phyloP scores from a whole-genome alignment of 2,797 vertebrate genomes.

The Chrysocyon brachyurus region DNA sequence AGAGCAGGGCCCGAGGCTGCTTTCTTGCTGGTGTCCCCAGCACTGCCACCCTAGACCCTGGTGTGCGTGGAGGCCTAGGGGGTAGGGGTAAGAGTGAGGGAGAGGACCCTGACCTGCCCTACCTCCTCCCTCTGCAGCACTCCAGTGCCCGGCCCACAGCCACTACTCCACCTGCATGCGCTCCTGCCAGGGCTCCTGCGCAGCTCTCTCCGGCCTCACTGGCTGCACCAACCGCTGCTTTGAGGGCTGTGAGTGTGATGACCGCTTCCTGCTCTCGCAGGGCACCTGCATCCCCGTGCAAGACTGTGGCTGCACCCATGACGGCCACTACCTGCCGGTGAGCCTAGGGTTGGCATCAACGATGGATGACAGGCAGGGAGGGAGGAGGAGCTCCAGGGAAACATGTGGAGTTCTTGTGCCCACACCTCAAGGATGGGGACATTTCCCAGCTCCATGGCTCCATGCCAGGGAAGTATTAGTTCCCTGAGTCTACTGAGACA shows the following conservation, averaged over 20 bases:
- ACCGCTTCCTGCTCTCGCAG: slow-evolving; percentile 88
- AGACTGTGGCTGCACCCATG: slow-evolving; percentile 89
- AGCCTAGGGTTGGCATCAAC: background rate
- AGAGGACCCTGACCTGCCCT: background rate
- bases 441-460: background rate
- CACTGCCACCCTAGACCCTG: background rate
- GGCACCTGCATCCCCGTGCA: slow-evolving; percentile 86
- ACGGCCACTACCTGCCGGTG: slow-evolving; percentile 90
- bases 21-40: background rate
- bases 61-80: background rate
- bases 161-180: slow-evolving; percentile 90
- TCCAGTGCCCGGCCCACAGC: slow-evolving; percentile 88
- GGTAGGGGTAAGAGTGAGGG: background rate
- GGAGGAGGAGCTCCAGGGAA: background rate
- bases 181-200: slow-evolving; percentile 89
- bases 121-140: slow-evolving; percentile 84
- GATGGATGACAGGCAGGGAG: background rate
- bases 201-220: slow-evolving; percentile 84
- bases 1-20: background rate
- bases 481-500: background rate
- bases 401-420: background rate
- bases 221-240: slow-evolving; percentile 88
- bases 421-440: background rate
- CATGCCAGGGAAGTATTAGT: background rate
- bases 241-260: slow-evolving; percentile 92